Percentiles rank a stretch among this genome's conserved stretches.
These are phyloP conservation scores for Pteruthius melanotis DNA, from an alignment of 2,113 vertebrate genomes.

Conservation along the genomic window DNA sequence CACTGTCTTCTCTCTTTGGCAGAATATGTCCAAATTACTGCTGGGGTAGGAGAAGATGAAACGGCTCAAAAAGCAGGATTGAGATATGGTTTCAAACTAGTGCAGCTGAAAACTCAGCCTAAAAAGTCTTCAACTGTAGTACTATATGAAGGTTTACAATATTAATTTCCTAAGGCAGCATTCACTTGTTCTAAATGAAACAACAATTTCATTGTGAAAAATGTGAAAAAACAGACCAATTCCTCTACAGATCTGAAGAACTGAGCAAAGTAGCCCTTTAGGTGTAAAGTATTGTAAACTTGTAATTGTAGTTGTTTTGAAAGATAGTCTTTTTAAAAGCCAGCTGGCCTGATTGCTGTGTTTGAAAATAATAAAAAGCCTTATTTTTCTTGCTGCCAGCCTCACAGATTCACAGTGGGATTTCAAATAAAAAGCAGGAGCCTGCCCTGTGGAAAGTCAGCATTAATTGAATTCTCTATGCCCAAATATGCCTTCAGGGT, in stretches of 20 bases:
- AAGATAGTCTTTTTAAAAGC: not conserved
- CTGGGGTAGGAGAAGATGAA: not conserved
- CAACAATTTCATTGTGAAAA: too few relatives aligned
- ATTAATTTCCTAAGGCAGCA: not conserved
- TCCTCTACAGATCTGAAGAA: not conserved
- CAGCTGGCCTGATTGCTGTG: not conserved
- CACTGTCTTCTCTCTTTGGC: not conserved
- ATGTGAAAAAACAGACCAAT: not conserved
- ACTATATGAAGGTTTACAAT: not conserved
- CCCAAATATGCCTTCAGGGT: not conserved
- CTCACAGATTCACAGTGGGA: not conserved
- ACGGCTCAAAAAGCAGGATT: not conserved
- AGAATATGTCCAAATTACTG: not conserved
- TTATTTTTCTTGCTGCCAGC: not conserved
- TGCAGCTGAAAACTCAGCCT: not conserved
- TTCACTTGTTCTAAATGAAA: not conserved
- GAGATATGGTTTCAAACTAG: not conserved
- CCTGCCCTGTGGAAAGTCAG: not conserved
- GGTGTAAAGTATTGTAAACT: not conserved
- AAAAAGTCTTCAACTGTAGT: not conserved
- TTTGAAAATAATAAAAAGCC: not conserved
- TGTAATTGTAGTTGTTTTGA: not conserved
- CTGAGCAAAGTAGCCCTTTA: not conserved
- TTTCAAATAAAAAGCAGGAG: not conserved
- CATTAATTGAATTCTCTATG: not conserved